Evolutionary conservation across 2,888 invertebrate species (phyloP), one percentile per base, ranked within the genome.

Genomic region (Lordiphosa fenestrarum): DNA sequence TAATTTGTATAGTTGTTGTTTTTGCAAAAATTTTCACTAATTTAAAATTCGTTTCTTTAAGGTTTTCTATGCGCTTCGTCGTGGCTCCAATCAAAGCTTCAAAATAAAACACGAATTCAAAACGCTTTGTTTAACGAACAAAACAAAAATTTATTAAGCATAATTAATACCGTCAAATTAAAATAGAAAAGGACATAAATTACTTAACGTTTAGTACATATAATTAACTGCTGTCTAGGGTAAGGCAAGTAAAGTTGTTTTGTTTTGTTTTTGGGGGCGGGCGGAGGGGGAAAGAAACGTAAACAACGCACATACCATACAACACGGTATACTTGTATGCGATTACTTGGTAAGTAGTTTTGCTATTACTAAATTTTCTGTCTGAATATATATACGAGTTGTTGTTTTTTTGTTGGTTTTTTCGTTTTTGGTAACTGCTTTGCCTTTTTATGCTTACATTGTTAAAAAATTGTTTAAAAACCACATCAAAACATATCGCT

Each of bases 31-130:
- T 74, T 73, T 86, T 85, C 75, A 73, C 89, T 89, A 89, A 86
- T 88, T 88, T 74, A 88, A 88, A 88, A 88, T 88, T 88, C 88
- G 88, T 88, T 88, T 86, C 84, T 76, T 83, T 84, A 80, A 84
- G 84, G 86, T 48, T 58, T 36, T 56, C 38, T 23, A 35, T 36
- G 51, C 44, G 44, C 44, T n/a, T 66, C 57, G 41, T 25, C 49
- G 33, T 64, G 39, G 46, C 41, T 3, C 37, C 13, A 40, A 49
- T 25, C 23, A 56, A 53, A 46, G n/a, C n/a, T n/a, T n/a, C 12
- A 10, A 72, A 73, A 72, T 69, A 54, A 73, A 73, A 76, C 70
- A 69, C 72, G 48, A 41, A 12, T 38, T 21, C 30, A 9, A 30
- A 30, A 15, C 15, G 46, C 50, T 44, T 81, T 81, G 64, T 74